Evolutionary conservation across 2,888 invertebrate genomes (phyloP).

Genomic region (Apocheima hispidaria): DNA sequence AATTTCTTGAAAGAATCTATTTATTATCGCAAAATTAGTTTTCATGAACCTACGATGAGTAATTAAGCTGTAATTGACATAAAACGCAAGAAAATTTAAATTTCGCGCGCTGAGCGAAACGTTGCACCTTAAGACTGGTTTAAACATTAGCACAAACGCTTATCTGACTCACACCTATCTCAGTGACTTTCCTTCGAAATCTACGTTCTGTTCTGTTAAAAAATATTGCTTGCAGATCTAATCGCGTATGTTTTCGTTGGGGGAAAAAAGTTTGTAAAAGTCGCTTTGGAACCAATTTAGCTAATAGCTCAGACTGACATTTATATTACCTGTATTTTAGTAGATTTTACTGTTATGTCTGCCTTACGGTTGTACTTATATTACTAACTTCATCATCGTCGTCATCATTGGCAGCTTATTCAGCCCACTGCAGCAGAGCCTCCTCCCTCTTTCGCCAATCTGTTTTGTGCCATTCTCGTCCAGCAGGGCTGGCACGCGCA

Average conservation of each 20-base stretch:
- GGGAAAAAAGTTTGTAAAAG: slow-evolving; percentile 35
- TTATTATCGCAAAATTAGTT: no score
- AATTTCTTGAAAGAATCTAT: no score
- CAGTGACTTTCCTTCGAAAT: no score
- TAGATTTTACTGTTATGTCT: slow-evolving; percentile 27
- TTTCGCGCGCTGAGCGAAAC: no score
- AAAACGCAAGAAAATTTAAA: no score
- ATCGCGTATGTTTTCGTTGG: slow-evolving; percentile 42
- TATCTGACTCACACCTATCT: slow-evolving; percentile 11
- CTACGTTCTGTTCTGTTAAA: slow-evolving; percentile 40
- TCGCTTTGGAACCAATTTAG: slow-evolving; percentile 36
- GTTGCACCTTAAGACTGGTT: neutral
- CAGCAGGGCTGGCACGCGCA: no score
- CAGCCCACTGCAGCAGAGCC: no score
- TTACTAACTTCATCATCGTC: slow-evolving; percentile 2
- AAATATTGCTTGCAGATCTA: slow-evolving; percentile 44
- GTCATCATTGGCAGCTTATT: no score
- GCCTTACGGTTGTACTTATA: slow-evolving; percentile 4
- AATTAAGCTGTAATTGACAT: no score
- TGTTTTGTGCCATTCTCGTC: no score
- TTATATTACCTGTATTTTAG: slow-evolving; percentile 12
- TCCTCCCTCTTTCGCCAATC: no score
- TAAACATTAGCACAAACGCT: slow-evolving; percentile 15
- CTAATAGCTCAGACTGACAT: slow-evolving; percentile 20
- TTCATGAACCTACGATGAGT: no score